phyloP scores from a whole-genome alignment of 1,140 invertebrate genomes.

The Theocolax elegans region DNA sequence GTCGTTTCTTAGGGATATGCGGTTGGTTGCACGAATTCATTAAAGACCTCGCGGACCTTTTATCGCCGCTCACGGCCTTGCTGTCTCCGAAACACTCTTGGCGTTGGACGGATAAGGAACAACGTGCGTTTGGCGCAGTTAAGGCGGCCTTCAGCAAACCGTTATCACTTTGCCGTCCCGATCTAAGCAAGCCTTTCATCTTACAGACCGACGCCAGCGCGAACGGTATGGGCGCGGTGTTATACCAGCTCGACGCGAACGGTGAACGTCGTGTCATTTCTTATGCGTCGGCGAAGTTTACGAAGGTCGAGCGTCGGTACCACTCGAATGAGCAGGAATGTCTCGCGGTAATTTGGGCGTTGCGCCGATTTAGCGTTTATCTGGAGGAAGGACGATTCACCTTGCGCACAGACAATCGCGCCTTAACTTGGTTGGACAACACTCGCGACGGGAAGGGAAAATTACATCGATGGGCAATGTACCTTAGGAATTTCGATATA shows the following conservation, averaged over 20 bases:
- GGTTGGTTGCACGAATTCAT: slow-evolving; percentile 12
- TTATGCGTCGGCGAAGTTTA: slow-evolving; percentile 41
- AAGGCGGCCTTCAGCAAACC: not conserved
- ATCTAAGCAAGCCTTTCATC: not conserved
- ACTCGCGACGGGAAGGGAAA: too few relatives aligned
- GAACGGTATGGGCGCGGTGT: slow-evolving; percentile 40
- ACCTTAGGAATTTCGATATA: too few relatives aligned
- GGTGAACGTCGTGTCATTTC: slow-evolving; percentile 19
- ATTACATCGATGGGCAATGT: too few relatives aligned
- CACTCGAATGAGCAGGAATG: too few relatives aligned
- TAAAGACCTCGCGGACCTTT: slow-evolving; percentile 7
- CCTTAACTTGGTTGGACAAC: too few relatives aligned
- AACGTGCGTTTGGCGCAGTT: not conserved
- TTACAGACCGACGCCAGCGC: slow-evolving; percentile 44
- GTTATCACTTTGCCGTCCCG: not conserved
- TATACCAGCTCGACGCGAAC: slow-evolving; percentile 26
- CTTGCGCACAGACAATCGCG: too few relatives aligned
- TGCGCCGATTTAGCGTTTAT: too few relatives aligned
- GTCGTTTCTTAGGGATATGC: not conserved
- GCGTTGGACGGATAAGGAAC: not conserved
- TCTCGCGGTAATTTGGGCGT: too few relatives aligned
- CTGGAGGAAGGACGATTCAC: too few relatives aligned
- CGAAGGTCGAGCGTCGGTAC: too few relatives aligned
- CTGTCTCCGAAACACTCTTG: not conserved
- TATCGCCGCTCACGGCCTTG: slow-evolving; percentile 4